Base-by-base conservation (phyloP, 2,888 invertebrate genomes). In the Neoitamus cyanurus region DNA sequence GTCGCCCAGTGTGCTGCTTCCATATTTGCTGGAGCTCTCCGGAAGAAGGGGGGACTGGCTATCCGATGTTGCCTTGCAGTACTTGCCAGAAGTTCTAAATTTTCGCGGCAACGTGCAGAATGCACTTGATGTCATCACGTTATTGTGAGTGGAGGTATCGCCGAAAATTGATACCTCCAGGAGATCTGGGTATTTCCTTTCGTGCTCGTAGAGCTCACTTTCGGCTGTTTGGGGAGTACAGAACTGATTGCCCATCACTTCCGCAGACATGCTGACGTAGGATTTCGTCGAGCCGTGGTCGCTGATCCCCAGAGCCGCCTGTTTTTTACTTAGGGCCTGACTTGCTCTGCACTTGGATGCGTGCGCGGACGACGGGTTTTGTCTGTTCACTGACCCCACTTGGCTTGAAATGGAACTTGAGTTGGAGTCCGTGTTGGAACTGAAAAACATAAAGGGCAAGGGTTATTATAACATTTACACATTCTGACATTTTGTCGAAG, bases 31-130 rank as follows among this genome's bases (percentile, higher is more conserved):
- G 0, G 90, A 91, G 85, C 89, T 90, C 88, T 94, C 94, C 13
- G 93, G 92, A 85, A 96, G 91, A 85, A 96, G 91, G 0, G 95
- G 95, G 84, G 95, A 95, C 88, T 96, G 95, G 88, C 96, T 96
- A 88, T 95, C 95, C 30, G 94, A 93, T 15, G 90, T 90, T 86
- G 89, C 90, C 75, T 90, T 89, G 77, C 91, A 91, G 75, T 90
- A 90, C 75, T 86, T 86, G 84, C 90, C 90, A 0, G 90, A 90
- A 28, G 88, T 89, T 86, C 90, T 91, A 20, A 90, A 86, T 84
- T 91, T 91, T 0, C 91, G 87, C 0, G 95, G 95, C 87, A 95
- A 92, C n/a, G 95, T 95, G 89, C 94, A 95, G 88, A 95, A 94
- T 0, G 92, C 89, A 0, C 75, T 86, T 0, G 86, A 85, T 11